phyloP scores from a whole-genome alignment of 2,797 vertebrate genomes.

The Heliangelus exortis region DNA sequence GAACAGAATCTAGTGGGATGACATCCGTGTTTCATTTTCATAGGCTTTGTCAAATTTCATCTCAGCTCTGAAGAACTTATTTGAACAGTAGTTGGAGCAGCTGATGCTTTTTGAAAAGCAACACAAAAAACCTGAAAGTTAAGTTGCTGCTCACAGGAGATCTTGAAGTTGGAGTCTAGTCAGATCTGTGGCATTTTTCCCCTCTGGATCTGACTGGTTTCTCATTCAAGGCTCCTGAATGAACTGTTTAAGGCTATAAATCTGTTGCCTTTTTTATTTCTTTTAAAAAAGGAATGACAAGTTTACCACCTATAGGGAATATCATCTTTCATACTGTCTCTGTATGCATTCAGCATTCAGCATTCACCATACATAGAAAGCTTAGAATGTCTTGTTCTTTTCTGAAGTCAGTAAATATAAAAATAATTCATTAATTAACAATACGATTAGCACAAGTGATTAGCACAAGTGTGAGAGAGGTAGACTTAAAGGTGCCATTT shows the following conservation, averaged over 20 bases:
- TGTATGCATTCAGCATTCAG: not conserved
- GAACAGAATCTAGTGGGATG: not conserved
- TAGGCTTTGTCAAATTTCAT: not conserved
- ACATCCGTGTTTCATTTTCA: not conserved
- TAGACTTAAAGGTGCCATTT: not conserved
- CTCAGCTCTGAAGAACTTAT: not conserved
- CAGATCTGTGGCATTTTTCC: not conserved
- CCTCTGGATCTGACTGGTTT: not conserved
- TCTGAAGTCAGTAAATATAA: not conserved
- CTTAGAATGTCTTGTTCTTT: not conserved
- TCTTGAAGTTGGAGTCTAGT: not conserved
- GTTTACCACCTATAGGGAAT: not conserved
- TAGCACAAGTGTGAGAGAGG: not conserved
- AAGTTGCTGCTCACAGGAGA: not conserved
- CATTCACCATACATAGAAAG: not conserved
- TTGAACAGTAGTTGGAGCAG: not conserved
- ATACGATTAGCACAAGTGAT: not conserved
- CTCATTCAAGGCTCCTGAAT: not conserved
- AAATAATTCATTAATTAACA: not conserved
- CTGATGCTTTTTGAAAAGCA: not conserved
- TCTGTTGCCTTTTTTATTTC: not conserved
- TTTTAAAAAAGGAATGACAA: not conserved
- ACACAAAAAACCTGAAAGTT: not conserved
- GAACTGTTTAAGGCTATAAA: not conserved
- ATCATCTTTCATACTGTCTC: not conserved